Base-by-base conservation (phyloP, 2,888 invertebrate species). In the Andrena bucephala region DNA sequence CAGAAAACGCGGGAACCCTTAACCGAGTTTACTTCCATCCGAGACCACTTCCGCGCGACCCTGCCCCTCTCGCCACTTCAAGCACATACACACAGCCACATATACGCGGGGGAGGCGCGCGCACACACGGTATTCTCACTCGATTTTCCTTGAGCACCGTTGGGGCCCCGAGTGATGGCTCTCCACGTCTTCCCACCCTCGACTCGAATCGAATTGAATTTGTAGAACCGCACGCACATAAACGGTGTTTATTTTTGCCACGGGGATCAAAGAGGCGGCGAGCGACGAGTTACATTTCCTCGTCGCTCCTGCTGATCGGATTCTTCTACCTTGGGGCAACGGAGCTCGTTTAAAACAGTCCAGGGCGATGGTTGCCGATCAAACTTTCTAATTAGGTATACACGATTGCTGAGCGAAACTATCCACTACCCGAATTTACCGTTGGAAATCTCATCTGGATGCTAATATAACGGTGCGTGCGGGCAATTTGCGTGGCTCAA, bases 21-120 rank as follows among this genome's bases (percentile, higher is more conserved):
- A 85, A 87, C 85, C 87, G 85, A 87, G 85, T 87, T 87, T 87
- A 81, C 87, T 77, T 84, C 81, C 71, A 80, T 69, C 85, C 84
- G 72, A 68, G 73, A 79, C 77, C 83, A 78, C 77, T 72, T 77
- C 75, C 74, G 57, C 73, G 33, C 57, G 59, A 54, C 62, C 73
- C 72, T 57, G 63, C 60, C 74, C 57, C 69, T n/a, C 29, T 6
- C 24, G 33, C 59, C 60, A 20, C n/a, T 54, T 29, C 50, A 24
- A 27, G 10, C 20, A 76, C 74, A 65, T 62, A 77, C 74, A 24
- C 36, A 13, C 36, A 42, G 0, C 3, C 36, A 42, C 36, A 42
- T 13, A 36, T 3, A 42, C 36, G 13, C 13, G 3, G 36, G 10
- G 80, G 65, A 1, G 27, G 65, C 63, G 77, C 69, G 76, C 83